These are phyloP conservation scores for Pyrrhosoma nymphula DNA, from an alignment of 2,888 invertebrate genomes.

Conservation along the genomic window DNA sequence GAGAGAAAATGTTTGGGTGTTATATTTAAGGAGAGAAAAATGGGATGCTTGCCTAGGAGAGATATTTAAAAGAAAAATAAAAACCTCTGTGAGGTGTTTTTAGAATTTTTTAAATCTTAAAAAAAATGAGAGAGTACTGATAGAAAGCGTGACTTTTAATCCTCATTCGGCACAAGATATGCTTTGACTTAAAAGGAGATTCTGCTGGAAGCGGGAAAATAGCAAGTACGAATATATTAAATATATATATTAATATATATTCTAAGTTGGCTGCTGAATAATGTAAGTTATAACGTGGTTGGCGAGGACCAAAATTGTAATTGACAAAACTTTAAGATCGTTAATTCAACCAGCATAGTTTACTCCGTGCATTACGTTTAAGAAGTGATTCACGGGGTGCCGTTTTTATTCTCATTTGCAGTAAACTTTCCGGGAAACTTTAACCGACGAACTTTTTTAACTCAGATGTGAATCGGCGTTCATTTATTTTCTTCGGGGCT, in stretches of 20 bases:
- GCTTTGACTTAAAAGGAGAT: not conserved
- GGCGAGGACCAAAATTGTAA: slow-evolving; percentile 58
- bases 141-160: not conserved
- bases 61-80: slow-evolving; percentile 19
- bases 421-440: not conserved
- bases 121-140: not conserved
- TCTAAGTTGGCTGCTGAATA: slow-evolving; percentile 32
- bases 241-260: slow-evolving; percentile 14
- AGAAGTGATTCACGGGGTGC: not conserved
- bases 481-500: slow-evolving; percentile 54
- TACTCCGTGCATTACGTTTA: not conserved
- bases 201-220: not conserved
- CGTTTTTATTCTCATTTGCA: not conserved
- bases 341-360: not conserved
- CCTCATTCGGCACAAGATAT: slow-evolving; percentile 12
- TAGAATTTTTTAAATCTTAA: slow-evolving; percentile 52
- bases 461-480: not conserved
- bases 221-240: not conserved
- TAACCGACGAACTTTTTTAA: not conserved
- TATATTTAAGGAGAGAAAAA: not conserved
- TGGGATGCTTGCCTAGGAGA: not conserved
- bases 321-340: not conserved
- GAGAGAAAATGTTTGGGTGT: slow-evolving; percentile 60
- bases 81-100: slow-evolving; percentile 59
- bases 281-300: slow-evolving; percentile 16